Base-by-base conservation (phyloP, 2,113 vertebrate species). In the Talpa occidentalis region DNA sequence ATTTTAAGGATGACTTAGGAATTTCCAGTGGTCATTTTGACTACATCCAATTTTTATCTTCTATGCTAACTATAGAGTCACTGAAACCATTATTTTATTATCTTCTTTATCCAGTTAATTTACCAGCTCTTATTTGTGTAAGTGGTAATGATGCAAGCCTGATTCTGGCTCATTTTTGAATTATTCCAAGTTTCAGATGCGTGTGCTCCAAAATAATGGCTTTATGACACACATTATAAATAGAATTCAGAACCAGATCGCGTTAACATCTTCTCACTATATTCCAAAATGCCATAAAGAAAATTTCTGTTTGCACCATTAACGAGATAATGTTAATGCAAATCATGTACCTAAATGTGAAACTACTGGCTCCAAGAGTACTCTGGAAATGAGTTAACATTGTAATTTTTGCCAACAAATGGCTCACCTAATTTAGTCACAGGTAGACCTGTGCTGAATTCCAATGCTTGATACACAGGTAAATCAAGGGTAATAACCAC, bases 1-100 rank as follows among this genome's bases (percentile, higher is more conserved):
- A 91, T 79, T 79, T 89, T 92, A 90, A 92, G 37, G n/a, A 52
- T 64, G 77, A 94, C 26, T 91, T 90, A 91, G 86, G 52, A 47
- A 44, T 64, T 82, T 93, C 92, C 26, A 3, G 82, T 79, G 69
- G 7, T 37, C 70, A 87, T 93, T 82, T 67, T 73, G 44, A 91
- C 52, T n/a, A 17, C 2, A 35, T 28, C 47, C 47, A 49, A 30
- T 84, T 90, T 70, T 70, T 67, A 24, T 26, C 44, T 83, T 64
- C 64, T 69, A 74, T 54, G n/a, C 56, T 42, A 52, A 74, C 44
- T 95, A 42, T 26, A 14, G 42, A 80, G 66, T 28, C 62, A 42
- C 42, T 19, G 22, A 69, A 44, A 19, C 83, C 42, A 82, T 81
- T 74, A 87, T 74, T 95, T 74, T 62, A 78, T 26, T 35, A 88